These are phyloP conservation scores for Drosophila malerkotliana DNA, from an alignment of 1,140 invertebrate genomes.

Conservation along the genomic window DNA sequence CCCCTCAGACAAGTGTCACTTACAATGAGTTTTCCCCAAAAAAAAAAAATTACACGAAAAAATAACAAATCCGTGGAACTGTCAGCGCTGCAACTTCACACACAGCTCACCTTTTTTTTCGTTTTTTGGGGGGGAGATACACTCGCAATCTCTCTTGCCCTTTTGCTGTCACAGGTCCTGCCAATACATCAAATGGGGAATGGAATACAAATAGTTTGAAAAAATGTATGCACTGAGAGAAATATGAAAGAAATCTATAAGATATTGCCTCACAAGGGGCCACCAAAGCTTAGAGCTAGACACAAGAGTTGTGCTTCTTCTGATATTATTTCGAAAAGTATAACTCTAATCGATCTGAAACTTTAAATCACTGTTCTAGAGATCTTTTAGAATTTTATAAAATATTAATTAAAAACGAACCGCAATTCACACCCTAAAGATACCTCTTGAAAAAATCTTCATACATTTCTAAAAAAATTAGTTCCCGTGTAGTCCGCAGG, in stretches of 20 bases:
- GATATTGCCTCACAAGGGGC: too few relatives aligned
- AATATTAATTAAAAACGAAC: too few relatives aligned
- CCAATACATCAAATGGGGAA: constrained; percentile 69
- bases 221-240: constrained; percentile 3
- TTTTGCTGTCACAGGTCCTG: constrained; percentile 40
- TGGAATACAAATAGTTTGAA: background rate
- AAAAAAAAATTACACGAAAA: constrained; percentile 19
- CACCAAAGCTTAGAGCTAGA: background rate
- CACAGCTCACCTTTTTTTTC: constrained; percentile 38
- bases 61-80: constrained; percentile 40
- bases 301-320: too few relatives aligned
- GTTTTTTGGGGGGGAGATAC: background rate
- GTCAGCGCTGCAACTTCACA: constrained; percentile 46
- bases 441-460: background rate
- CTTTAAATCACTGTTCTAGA: too few relatives aligned
- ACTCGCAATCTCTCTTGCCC: constrained; percentile 34
- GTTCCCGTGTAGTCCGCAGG: background rate
- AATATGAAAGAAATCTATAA: background rate
- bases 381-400: background rate
- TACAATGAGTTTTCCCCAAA: constrained; percentile 64
- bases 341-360: too few relatives aligned
- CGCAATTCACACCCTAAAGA: background rate
- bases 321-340: too few relatives aligned
- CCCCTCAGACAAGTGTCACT: constrained; percentile 60
- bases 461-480: background rate